A percentile compares a stretch with the other conserved stretches of the same genome.
phyloP scores from a whole-genome alignment of 92 coral and sea anemone genomes.

The Porites cylindrica region DNA sequence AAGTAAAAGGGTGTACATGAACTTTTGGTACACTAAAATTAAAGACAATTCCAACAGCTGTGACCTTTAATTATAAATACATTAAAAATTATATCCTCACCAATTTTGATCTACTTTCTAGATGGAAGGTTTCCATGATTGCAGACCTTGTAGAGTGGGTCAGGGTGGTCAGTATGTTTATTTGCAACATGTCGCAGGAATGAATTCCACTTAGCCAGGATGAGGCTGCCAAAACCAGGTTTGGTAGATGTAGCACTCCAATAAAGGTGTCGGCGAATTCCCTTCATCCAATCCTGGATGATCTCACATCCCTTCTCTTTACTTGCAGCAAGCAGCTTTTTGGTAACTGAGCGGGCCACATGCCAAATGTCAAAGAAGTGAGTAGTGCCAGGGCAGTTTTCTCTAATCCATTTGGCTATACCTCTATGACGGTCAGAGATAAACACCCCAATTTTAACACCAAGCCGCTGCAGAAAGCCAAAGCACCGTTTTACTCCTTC shows the following conservation, averaged over 20 bases:
- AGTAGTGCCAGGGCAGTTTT: not conserved
- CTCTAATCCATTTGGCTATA: constrained; percentile 42
- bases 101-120: constrained; percentile 71
- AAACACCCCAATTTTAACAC: constrained; percentile 9
- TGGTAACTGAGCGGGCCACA: constrained; percentile 28
- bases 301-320: constrained; percentile 49
- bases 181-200: constrained; percentile 73
- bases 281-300: constrained; percentile 62
- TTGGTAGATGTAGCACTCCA: constrained; percentile 79
- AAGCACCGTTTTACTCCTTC: constrained; percentile 44
- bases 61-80: too few relatives aligned
- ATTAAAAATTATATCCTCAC: not conserved
- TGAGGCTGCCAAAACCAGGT: constrained; percentile 62
- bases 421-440: constrained; percentile 49
- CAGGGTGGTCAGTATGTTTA: constrained; percentile 70
- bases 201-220: constrained; percentile 76
- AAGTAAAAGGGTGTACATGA: too few relatives aligned
- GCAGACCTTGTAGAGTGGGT: constrained; percentile 57
- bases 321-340: constrained; percentile 25
- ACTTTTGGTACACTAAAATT: too few relatives aligned
- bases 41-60: too few relatives aligned
- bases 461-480: not conserved
- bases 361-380: constrained; percentile 52
- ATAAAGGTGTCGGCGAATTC: constrained; percentile 50
- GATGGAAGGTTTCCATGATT: constrained; percentile 68